Conservation (phyloP, 30 jellyfish, hydroid and myxozoan genomes). For the Hydractinia symbiolongicarpus region DNA sequence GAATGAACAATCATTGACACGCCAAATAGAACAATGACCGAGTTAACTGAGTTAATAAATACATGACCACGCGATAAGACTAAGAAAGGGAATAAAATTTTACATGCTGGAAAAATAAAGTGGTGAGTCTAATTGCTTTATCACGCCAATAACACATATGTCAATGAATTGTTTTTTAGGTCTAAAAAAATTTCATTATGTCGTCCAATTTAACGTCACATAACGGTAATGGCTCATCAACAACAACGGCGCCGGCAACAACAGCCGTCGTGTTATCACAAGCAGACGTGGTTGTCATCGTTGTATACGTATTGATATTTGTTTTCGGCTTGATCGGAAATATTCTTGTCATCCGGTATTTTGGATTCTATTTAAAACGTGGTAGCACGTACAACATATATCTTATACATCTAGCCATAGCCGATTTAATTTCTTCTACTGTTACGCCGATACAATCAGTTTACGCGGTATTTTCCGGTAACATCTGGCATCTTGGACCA, state of each 20-base stretch:
- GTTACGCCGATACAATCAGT: neutral
- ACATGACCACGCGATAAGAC: too few species aligned
- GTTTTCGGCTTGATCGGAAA: neutral
- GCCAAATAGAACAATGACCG: too few species aligned
- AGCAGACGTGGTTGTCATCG: neutral
- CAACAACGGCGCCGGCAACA: neutral
- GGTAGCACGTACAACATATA: neutral
- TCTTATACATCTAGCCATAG: neutral
- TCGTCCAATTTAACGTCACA: too few species aligned
- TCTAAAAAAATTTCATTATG: too few species aligned
- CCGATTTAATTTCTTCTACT: neutral
- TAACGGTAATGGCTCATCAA: too few species aligned
- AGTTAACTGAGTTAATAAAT: too few species aligned
- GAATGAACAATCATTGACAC: too few species aligned
- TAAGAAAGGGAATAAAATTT: too few species aligned
- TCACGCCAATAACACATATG: too few species aligned
- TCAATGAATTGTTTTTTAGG: too few species aligned
- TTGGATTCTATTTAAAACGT: neutral
- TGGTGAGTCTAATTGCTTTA: too few species aligned
- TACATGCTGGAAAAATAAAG: too few species aligned
- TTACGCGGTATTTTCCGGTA: neutral
- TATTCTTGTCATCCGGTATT: neutral
- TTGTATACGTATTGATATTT: neutral
- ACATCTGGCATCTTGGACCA: constrained; percentile 8
- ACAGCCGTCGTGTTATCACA: neutral